phyloP scores from a whole-genome alignment of 2,888 invertebrate species.

The Lacanobia wlatinum region DNA sequence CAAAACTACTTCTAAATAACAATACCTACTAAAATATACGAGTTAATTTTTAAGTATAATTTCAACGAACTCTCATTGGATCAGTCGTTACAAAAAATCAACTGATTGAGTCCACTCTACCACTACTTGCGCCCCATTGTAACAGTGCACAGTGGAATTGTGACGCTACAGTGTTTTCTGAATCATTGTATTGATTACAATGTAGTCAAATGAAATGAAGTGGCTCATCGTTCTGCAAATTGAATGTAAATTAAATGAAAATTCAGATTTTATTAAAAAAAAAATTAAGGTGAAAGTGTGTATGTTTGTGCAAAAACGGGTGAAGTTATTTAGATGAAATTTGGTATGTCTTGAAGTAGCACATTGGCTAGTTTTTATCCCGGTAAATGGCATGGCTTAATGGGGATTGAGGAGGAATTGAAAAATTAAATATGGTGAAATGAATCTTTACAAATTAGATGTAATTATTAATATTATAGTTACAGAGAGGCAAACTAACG shows the following conservation, averaged over 20 bases:
- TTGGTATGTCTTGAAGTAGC: too few relatives aligned
- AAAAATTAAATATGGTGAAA: too few relatives aligned
- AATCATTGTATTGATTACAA: slow-evolving; percentile 24
- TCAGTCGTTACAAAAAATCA: slow-evolving; percentile 6
- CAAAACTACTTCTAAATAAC: background rate
- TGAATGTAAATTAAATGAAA: background rate
- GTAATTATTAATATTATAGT: too few relatives aligned
- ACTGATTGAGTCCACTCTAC: slow-evolving; percentile 17
- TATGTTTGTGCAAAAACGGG: too few relatives aligned
- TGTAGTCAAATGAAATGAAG: slow-evolving; percentile 10
- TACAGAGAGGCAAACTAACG: too few relatives aligned
- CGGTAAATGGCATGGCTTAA: too few relatives aligned
- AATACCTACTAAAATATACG: too few relatives aligned
- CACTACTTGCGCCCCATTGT: background rate
- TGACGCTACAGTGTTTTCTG: background rate
- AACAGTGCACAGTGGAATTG: slow-evolving; percentile 12
- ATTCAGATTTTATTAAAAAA: background rate
- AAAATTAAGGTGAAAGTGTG: too few relatives aligned
- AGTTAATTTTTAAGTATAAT: background rate
- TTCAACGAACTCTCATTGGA: background rate
- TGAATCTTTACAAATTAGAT: too few relatives aligned
- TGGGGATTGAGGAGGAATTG: too few relatives aligned
- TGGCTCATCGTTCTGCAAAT: background rate
- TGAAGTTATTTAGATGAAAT: too few relatives aligned
- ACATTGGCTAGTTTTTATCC: too few relatives aligned